phyloP scores from a whole-genome alignment of 2,888 invertebrate genomes.

The Mythimna ferrago region DNA sequence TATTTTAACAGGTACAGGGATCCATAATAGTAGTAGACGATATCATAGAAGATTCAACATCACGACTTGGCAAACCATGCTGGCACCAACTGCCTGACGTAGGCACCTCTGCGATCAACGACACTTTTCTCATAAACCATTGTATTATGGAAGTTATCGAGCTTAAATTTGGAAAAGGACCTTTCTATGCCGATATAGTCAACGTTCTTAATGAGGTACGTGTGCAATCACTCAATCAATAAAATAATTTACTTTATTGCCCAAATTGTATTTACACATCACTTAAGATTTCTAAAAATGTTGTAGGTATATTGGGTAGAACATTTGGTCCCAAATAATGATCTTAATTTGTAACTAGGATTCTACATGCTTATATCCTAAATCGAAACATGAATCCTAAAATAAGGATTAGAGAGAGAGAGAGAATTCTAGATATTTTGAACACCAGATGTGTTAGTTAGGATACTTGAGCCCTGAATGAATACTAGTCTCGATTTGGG shows the following conservation, averaged over 20 bases:
- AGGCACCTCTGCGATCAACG: constrained; percentile 51
- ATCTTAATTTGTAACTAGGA: neutral
- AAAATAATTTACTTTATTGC: neutral
- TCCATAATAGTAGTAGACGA: constrained; percentile 38
- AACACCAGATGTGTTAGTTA: too few species aligned
- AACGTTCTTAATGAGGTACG: constrained; percentile 35
- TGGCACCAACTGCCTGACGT: constrained; percentile 43
- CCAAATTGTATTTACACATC: too few species aligned
- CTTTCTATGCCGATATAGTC: constrained; percentile 33
- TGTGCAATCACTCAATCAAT: neutral
- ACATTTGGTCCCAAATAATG: too few species aligned
- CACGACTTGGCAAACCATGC: constrained; percentile 44
- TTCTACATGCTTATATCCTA: neutral
- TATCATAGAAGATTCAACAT: constrained; percentile 39
- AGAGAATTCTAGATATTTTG: neutral
- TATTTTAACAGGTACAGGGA: constrained; percentile 39
- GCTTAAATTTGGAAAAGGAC: constrained; percentile 33
- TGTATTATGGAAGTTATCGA: constrained; percentile 40
- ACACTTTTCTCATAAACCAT: constrained; percentile 38
- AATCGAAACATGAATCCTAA: neutral
- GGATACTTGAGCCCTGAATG: too few species aligned
- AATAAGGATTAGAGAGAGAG: too few species aligned
- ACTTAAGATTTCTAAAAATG: too few species aligned
- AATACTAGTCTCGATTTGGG: too few species aligned
- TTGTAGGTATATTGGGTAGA: too few species aligned